Evolutionary conservation across 2,113 vertebrate genomes (phyloP), one percentile per base, ranked within the genome.

Genomic region (Microtus richardsoni): DNA sequence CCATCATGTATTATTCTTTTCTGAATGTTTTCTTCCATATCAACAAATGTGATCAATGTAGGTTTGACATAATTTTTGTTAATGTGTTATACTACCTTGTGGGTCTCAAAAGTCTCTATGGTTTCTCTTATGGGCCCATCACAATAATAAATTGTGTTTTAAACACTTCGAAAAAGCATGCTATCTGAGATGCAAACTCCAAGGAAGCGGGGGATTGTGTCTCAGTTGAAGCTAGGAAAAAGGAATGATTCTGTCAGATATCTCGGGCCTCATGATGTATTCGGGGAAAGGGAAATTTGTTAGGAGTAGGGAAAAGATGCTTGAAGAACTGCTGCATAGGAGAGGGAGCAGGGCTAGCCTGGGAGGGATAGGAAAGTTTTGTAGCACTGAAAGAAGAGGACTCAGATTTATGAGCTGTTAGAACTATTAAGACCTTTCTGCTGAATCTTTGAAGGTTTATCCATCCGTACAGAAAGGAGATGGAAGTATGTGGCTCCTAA

Each of bases 401-500:
- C 10, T 88, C 62, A 83, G 79, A 26, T 82, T 91, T 82, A 71
- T 30, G 47, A 44, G 47, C 3, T 47, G 77, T 93, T 93, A 64
- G 89, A 96, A 85, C 75, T 85, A 68, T 84, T 80, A 36, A 41
- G 95, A 91, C 8, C 21, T 41, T 93, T 88, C 84, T 17, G 13
- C 28, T 66, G 70, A 96, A 86, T 16, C 64, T 94, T 71, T 83
- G 86, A 96, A 87, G 86, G 91, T 75, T 86, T 73, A 79, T 73
- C 9, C 9, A 54, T 87, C 24, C 19, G 33, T 39, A 14, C 60
- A 78, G 95, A 93, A 92, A 21, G 78, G 83, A 94, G 78, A 80
- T 91, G n/a, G 96, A 93, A 94, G 89, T 47, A 68, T 41, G 77
- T 62, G 14, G 8, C 52, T 97, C 75, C 60, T 70, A 97, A 95